Percentiles rank a stretch among this genome's conserved stretches.
Conservation (phyloP, 2,888 invertebrate species). For the Diadegma fenestrale region DNA sequence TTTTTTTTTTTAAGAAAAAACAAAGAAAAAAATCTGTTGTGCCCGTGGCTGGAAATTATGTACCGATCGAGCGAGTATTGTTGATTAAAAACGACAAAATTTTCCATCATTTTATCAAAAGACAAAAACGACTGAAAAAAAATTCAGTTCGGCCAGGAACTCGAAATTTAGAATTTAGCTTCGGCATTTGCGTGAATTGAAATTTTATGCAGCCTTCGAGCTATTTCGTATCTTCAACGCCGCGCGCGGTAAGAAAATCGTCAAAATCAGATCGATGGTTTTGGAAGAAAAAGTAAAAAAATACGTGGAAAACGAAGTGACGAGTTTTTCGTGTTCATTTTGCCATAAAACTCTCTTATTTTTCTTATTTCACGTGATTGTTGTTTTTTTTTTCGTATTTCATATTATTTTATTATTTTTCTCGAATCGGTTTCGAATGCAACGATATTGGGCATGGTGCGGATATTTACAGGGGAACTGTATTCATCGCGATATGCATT, state of each 20-base stretch:
- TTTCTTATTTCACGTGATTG: not conserved
- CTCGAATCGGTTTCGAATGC: not conserved
- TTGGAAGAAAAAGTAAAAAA: too few species aligned
- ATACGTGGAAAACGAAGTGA: too few species aligned
- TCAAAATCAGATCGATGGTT: too few species aligned
- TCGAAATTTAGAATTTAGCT: too few species aligned
- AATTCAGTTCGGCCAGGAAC: not conserved
- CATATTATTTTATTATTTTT: not conserved
- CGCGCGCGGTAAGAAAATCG: too few species aligned
- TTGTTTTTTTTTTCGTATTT: not conserved
- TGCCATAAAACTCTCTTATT: not conserved
- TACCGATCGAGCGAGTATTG: too few species aligned
- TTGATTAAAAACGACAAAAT: not conserved
- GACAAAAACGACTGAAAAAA: not conserved
- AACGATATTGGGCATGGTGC: not conserved
- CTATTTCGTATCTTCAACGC: too few species aligned
- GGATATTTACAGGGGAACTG: not conserved
- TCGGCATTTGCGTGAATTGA: too few species aligned
- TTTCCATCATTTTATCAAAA: not conserved
- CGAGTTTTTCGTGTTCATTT: not conserved
- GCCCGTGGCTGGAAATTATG: too few species aligned
- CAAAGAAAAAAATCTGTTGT: too few species aligned
- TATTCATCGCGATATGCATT: not conserved
- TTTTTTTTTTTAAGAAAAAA: not conserved
- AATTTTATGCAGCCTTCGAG: too few species aligned